These are phyloP conservation scores for Asobara japonica DNA, from an alignment of 1,140 invertebrate species.

Conservation along the genomic window DNA sequence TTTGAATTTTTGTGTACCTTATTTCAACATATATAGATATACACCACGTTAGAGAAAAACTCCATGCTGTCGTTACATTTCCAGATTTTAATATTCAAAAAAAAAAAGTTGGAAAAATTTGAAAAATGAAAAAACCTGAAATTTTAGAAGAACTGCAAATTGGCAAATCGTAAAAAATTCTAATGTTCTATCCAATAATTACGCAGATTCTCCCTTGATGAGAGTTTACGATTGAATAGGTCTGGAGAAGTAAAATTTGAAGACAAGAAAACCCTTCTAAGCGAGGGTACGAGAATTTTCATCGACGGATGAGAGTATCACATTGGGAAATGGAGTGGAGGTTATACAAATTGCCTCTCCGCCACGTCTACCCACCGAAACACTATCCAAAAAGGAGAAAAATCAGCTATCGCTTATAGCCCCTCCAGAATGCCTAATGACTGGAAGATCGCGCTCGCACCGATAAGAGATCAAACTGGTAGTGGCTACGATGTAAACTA, in stretches of 20 bases:
- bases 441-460: slow-evolving; percentile 39
- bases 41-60: no score
- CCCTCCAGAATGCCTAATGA: slow-evolving; percentile 46
- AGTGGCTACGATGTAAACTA: background rate
- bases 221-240: background rate
- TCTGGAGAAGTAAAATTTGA: background rate
- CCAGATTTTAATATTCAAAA: no score
- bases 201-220: no score
- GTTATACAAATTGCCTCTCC: slow-evolving; percentile 11
- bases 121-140: no score
- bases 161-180: no score
- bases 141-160: no score
- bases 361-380: background rate
- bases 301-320: background rate
- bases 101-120: no score
- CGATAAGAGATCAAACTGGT: slow-evolving; percentile 40
- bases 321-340: slow-evolving; percentile 1
- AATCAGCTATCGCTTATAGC: background rate
- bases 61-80: no score
- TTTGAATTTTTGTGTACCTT: no score
- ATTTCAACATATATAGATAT: no score
- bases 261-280: background rate
- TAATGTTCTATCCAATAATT: no score
- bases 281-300: background rate
- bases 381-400: background rate